Evolutionary conservation across 2,113 vertebrate genomes (phyloP).

Genomic region (Vimba vimba): DNA sequence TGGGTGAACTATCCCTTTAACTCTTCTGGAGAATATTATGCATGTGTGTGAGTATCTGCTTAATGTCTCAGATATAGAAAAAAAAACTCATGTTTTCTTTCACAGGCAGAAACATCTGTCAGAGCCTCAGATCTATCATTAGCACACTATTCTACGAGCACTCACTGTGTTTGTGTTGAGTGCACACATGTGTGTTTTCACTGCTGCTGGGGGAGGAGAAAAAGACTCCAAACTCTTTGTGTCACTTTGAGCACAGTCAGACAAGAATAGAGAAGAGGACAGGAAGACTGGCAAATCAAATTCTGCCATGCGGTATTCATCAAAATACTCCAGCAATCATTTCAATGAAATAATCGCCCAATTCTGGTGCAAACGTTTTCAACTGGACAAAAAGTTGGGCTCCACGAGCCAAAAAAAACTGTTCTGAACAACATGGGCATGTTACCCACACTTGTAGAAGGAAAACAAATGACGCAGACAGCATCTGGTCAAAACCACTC

Average conservation of each 20-base stretch:
- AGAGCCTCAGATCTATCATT: constrained; percentile 55
- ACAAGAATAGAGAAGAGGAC: constrained; percentile 11
- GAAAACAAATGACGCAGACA: constrained; percentile 15
- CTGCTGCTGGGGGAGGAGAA: constrained; percentile 46
- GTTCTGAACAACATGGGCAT: constrained; percentile 13
- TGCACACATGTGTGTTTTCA: constrained; percentile 49
- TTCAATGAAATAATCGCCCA: constrained; percentile 5
- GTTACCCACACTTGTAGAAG: background rate
- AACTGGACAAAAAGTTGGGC: background rate
- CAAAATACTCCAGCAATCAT: constrained; percentile 30
- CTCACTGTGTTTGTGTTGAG: constrained; percentile 53
- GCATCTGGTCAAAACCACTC: constrained; percentile 7
- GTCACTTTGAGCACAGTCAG: constrained; percentile 35
- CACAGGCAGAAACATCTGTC: constrained; percentile 61
- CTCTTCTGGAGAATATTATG: constrained; percentile 22
- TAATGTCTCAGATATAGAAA: constrained; percentile 53
- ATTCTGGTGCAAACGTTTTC: constrained; percentile 20
- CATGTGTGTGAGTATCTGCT: constrained; percentile 48
- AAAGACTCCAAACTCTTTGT: constrained; percentile 37
- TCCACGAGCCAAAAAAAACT: constrained; percentile 9
- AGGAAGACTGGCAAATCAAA: constrained; percentile 29
- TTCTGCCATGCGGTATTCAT: constrained; percentile 37
- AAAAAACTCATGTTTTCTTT: constrained; percentile 54
- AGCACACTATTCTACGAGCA: constrained; percentile 45
- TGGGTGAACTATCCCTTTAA: no score